Conservation (phyloP, 2,797 vertebrate species). For the Cossypha dichroa region DNA sequence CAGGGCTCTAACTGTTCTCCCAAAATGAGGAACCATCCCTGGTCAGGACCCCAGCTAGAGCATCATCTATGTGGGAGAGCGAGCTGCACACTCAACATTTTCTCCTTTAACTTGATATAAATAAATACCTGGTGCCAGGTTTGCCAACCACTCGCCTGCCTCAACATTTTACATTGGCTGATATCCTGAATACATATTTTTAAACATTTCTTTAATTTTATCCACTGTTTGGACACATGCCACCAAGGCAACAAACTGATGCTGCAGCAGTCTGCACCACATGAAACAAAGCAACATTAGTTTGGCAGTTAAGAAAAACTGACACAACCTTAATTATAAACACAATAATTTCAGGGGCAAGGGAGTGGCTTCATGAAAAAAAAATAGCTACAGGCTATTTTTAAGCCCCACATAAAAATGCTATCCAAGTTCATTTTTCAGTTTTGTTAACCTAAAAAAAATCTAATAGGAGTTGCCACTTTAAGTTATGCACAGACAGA, state of each 20-base stretch:
- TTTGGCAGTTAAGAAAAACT: conserved; percentile 16
- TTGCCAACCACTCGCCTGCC: conserved; percentile 13
- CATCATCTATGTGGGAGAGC: neutral
- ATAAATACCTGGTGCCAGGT: neutral
- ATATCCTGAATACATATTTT: conserved; percentile 33
- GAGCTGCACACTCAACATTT: neutral
- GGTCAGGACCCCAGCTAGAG: neutral
- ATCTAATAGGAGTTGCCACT: neutral
- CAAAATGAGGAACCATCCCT: neutral
- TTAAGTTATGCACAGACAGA: neutral
- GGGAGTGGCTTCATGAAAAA: neutral
- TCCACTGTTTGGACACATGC: conserved; percentile 42
- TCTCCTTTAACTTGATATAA: conserved; percentile 8
- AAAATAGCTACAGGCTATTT: neutral
- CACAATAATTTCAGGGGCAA: neutral
- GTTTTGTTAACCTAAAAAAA: neutral
- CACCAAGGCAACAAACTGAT: conserved; percentile 38
- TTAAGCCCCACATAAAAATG: neutral
- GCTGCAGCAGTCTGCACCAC: neutral
- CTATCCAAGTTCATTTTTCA: neutral
- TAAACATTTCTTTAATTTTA: conserved; percentile 48
- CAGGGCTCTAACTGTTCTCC: neutral
- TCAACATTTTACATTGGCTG: conserved; percentile 9
- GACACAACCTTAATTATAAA: neutral
- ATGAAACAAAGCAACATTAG: neutral